Evolutionary conservation across 2,797 vertebrate genomes (phyloP), one percentile per base, ranked within the genome.

Genomic region (Borostomias antarcticus): DNA sequence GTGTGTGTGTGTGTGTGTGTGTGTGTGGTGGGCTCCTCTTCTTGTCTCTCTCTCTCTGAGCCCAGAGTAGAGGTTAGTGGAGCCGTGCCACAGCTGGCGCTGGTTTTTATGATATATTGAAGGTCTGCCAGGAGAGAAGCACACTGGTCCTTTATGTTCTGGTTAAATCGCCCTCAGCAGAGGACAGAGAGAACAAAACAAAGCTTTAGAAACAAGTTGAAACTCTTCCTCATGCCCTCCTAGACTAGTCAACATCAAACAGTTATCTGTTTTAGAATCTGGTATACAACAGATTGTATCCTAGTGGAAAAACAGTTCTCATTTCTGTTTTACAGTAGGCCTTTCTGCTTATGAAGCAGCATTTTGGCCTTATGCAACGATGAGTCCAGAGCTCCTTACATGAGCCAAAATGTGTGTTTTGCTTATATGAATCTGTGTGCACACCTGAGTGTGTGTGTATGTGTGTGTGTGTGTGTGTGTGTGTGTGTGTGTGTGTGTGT

Each of bases 51-150:
- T 61, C 29, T 15, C 58, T 50, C 52, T 33, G n/a, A n/a, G n/a
- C 6, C 52, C 53, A 66, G 52, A 52, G 62, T 61, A 72, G 52
- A 59, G 48, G 35, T 74, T 70, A 7, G 15, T 57, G 58, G 35
- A 76, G 62, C 32, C 29, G 3, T 19, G 64, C 51, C 48, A 73
- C 77, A 45, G 66, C 67, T 72, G 77, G 69, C 71, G 65, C 54
- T 33, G 19, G 23, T 47, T 28, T 71, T 71, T 66, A 72, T 47
- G 56, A 62, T 3, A 23, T 9, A 72, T 63, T 72, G 40, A 74
- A 48, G 10, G 9, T 54, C 11, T 59, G 71, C 71, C 77, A 75
- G 60, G 35, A 40, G 26, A 62, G 47, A 61, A 72, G 61, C 60
- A 57, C 50, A 66, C 33, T 57, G 60, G 37, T 8, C 60, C 58